phyloP scores from a whole-genome alignment of 2,113 vertebrate species.

The Carlito syrichta region DNA sequence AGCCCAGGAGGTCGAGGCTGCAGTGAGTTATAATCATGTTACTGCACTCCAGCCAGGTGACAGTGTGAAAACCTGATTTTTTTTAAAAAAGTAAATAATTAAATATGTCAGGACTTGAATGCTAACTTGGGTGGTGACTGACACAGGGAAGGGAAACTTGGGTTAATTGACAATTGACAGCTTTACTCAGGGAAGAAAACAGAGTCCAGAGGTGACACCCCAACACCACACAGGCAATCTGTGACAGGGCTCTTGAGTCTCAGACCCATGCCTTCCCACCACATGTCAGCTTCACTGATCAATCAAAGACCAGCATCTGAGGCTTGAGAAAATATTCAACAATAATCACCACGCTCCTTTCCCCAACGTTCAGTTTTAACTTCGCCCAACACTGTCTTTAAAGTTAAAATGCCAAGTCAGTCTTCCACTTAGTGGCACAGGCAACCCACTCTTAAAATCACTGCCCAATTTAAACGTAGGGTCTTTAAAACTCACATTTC shows the following conservation, averaged over 20 bases:
- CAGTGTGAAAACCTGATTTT: too few relatives aligned
- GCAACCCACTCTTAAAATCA: not conserved
- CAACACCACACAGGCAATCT: fast-evolving
- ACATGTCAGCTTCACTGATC: fast-evolving
- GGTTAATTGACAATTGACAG: not conserved
- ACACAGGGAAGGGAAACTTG: fast-evolving
- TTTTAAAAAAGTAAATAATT: too few relatives aligned
- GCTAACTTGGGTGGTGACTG: not conserved
- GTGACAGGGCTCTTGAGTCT: not conserved
- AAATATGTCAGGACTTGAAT: not conserved
- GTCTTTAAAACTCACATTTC: too few relatives aligned
- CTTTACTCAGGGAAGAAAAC: not conserved
- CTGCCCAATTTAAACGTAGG: too few relatives aligned
- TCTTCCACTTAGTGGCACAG: not conserved
- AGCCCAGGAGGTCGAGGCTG: too few relatives aligned
- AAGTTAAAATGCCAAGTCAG: not conserved
- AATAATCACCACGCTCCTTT: fast-evolving
- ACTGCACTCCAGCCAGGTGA: too few relatives aligned
- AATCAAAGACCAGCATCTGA: not conserved
- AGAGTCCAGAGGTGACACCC: not conserved
- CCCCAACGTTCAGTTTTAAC: not conserved
- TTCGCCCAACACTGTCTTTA: not conserved
- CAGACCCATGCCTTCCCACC: fast-evolving
- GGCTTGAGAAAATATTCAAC: not conserved
- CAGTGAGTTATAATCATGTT: too few relatives aligned